Base-by-base conservation (phyloP, 2,113 vertebrate species). In the Patagioenas fasciata region DNA sequence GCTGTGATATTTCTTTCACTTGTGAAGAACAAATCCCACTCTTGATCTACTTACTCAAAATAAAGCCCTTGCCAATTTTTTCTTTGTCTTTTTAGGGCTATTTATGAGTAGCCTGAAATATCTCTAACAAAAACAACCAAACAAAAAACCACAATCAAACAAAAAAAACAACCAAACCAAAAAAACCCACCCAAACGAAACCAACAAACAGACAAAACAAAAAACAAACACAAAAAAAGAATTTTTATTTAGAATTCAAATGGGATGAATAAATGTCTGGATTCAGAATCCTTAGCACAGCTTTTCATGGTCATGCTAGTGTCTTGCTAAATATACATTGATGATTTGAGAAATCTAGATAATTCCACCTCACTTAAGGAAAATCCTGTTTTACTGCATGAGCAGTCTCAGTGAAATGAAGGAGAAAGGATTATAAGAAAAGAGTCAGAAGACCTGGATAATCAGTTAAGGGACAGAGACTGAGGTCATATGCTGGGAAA, bases 401-500 rank as follows among this genome's bases (percentile, higher is more conserved):
- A 94, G 26, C n/a, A 72, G 16, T 69, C 58, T 80, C 60, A 85
- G 29, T 78, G 72, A 95, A 93, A 95, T 67, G 62, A 96, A 94
- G 80, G 51, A 93, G 62, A 80, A 91, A 32, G 71, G 74, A 95
- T 94, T 93, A 82, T 72, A 89, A 89, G 31, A 67, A 58, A 24
- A 83, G 58, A 87, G 77, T 81, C 84, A 92, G 73, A 92, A 36
- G 74, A 89, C 60, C 66, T 89, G 58, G 89, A 75, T 91, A 95
- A 91, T 93, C 93, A 93, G 28, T 74, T 89, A 54, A 88, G 56
- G 81, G 71, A 85, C 57, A 85, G 74, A 84, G 25, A 85, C 53
- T 82, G 91, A 91, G 74, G 89, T 87, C 94, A 73, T 82, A 50
- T 73, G 23, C 40, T 70, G 28, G 16, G 47, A 85, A 50, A 70